phyloP scores from a whole-genome alignment of 2,888 invertebrate species.

The Cacoxenus indagator region DNA sequence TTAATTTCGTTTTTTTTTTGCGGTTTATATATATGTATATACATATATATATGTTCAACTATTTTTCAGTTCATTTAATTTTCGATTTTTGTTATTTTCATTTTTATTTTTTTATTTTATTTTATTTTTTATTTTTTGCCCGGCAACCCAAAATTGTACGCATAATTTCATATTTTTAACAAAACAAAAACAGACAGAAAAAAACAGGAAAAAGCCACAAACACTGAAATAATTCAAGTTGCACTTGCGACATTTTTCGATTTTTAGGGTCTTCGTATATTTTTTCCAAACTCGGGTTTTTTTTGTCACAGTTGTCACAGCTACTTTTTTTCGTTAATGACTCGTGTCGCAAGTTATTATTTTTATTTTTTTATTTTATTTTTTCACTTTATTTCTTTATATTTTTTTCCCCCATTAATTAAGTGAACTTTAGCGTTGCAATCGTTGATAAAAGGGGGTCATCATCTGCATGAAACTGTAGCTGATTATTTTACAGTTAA shows the following conservation, averaged over 20 bases:
- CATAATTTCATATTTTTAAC: conserved; percentile 63
- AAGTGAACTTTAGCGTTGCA: not conserved
- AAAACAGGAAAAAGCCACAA: conserved; percentile 14
- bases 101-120: conserved; percentile 51
- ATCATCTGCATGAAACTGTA: conserved; percentile 39
- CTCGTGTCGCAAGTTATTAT: conserved; percentile 17
- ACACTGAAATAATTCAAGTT: conserved; percentile 15
- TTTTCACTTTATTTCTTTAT: not conserved
- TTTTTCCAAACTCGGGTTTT: conserved; percentile 40
- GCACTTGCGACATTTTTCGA: conserved; percentile 32
- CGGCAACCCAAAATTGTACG: conserved; percentile 51
- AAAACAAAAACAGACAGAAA: conserved; percentile 34
- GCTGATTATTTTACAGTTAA: conserved; percentile 52
- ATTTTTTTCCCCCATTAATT: not conserved
- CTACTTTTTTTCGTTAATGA: not conserved
- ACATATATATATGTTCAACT: not conserved
- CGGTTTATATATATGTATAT: too few relatives aligned
- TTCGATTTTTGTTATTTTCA: not conserved
- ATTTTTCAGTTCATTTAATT: not conserved
- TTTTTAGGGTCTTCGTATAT: conserved; percentile 31
- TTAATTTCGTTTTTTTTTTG: too few relatives aligned
- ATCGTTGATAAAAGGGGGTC: conserved; percentile 34
- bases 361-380: conserved; percentile 47
- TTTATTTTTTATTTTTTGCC: conserved; percentile 21
- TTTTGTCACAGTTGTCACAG: conserved; percentile 5